Evolutionary conservation across 2,797 vertebrate genomes (phyloP), one percentile per base, ranked within the genome.

Genomic region (Psittacula echo): DNA sequence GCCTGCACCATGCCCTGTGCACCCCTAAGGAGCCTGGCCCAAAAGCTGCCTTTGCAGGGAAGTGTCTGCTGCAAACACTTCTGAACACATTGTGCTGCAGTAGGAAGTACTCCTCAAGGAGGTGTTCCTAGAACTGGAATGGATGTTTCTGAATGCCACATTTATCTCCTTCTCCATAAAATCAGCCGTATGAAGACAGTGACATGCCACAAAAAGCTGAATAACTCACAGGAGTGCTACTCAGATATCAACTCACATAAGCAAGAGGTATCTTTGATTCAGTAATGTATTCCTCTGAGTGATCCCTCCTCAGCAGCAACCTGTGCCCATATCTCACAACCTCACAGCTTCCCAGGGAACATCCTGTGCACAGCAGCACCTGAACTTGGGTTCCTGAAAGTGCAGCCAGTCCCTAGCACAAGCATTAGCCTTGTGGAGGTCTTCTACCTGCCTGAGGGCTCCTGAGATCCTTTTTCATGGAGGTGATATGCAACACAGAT

Each of bases 281-380:
- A 16, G 18, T n/a, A 50, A 47, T 13, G 14, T 16, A 67, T 5
- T 68, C 30, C 29, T 7, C n/a, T 0, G 1, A 13, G 14, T 4
- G 34, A 42, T 32, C 27, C 30, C n/a, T 47, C 78, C 50, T 41
- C 44, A 75, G 29, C 56, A 62, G 42, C 32, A 27, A 11, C 10
- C 10, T 32, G 10, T 50, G 48, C 54, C 42, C 15, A 0, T 29
- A 53, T 39, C 48, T 74, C 41, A 44, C 51, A 66, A 45, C 13
- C 7, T 41, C 39, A 71, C 41, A 47, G 51, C 34, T n/a, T 47
- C 42, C 58, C 50, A 53, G 32, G 45, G 45, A 80, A 32, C 8
- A 53, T 30, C 44, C 16, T 54, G 37, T 22, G 12, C 41, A 30
- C 0, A 0, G 20, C 51, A 76, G 30, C 58, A 61, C 34, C 8